These are phyloP conservation scores for Microtus pennsylvanicus DNA, from an alignment of 2,113 vertebrate species.

Conservation along the genomic window DNA sequence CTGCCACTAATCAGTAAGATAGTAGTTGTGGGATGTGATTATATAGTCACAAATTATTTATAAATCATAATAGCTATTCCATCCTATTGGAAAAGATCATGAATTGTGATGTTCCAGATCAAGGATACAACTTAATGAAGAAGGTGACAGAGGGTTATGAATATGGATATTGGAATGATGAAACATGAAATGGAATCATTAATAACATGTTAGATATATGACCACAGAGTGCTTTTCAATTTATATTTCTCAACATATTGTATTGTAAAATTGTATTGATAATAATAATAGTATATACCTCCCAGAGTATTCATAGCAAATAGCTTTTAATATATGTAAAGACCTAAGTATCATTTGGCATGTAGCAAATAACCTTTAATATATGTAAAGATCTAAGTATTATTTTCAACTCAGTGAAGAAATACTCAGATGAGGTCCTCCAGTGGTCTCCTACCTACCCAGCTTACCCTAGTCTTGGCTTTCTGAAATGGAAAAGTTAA, in stretches of 20 bases:
- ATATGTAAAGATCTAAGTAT: background rate
- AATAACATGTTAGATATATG: background rate
- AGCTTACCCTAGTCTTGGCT: background rate
- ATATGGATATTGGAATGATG: background rate
- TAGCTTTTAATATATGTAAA: background rate
- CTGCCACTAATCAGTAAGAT: slow-evolving; percentile 19
- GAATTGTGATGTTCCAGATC: background rate
- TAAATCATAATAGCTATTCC: background rate
- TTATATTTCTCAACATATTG: background rate
- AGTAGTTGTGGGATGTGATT: background rate
- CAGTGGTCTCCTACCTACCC: background rate
- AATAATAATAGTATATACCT: background rate
- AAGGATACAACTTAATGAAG: background rate
- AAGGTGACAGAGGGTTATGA: background rate
- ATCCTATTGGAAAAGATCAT: slow-evolving; percentile 23
- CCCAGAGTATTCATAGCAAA: background rate
- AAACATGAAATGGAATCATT: background rate
- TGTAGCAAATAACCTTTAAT: background rate
- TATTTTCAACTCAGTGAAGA: background rate
- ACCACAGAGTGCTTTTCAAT: background rate
- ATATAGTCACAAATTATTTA: background rate
- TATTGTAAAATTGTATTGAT: background rate
- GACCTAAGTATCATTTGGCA: background rate
- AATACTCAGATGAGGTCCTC: background rate
- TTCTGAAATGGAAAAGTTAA: background rate